Evolutionary conservation across 2,797 vertebrate species (phyloP).

Genomic region (Jordanella pulchra): DNA sequence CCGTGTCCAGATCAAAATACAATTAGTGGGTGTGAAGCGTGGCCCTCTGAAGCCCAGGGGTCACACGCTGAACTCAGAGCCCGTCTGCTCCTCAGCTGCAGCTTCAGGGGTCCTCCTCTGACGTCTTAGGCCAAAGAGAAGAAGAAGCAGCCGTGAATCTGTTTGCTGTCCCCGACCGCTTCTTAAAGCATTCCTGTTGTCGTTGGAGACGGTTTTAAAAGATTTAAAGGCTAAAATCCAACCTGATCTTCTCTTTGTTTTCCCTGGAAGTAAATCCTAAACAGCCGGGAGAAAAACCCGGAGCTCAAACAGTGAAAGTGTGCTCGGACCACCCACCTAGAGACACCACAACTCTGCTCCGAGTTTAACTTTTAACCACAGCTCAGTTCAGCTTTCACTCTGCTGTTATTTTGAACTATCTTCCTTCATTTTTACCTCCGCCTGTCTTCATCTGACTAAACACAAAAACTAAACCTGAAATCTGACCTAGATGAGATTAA

Average conservation of each 20-base stretch:
- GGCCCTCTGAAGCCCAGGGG: constrained; percentile 83
- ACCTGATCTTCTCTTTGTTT: constrained; percentile 56
- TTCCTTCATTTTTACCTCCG: neutral
- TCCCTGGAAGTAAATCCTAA: constrained; percentile 52
- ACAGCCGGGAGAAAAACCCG: constrained; percentile 37
- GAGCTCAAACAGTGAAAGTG: constrained; percentile 40
- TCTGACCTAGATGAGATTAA: neutral
- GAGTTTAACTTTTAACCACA: constrained; percentile 45
- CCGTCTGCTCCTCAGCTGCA: constrained; percentile 2
- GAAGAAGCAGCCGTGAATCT: constrained; percentile 51
- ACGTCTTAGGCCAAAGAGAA: constrained; percentile 32
- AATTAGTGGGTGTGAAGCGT: constrained; percentile 88
- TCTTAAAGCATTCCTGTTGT: constrained; percentile 53
- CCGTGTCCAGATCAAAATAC: constrained; percentile 89
- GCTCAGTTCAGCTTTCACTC: constrained; percentile 14
- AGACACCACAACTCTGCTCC: constrained; percentile 42
- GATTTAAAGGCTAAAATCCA: constrained; percentile 42
- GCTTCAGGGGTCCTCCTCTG: neutral
- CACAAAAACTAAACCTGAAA: no score
- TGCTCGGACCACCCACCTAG: constrained; percentile 73
- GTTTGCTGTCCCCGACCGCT: constrained; percentile 45
- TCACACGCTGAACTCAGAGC: constrained; percentile 26
- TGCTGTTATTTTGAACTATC: neutral
- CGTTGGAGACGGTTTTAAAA: constrained; percentile 43
- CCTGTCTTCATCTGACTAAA: neutral